Conservation (phyloP, 2,888 invertebrate species). For the Patella depressa region DNA sequence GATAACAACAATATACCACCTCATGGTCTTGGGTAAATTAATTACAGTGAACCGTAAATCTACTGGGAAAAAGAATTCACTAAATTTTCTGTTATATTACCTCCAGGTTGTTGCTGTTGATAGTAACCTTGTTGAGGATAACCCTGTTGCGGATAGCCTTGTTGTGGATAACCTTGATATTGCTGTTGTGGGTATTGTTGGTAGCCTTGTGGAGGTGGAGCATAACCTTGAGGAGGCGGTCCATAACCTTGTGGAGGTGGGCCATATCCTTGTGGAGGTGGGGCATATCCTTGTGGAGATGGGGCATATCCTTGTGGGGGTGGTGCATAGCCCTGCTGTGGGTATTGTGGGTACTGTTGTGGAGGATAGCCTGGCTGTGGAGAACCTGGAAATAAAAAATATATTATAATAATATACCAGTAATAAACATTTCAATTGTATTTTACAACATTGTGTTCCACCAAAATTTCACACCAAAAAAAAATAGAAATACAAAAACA, state of each 20-base stretch:
- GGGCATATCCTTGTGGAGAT: constrained; percentile 40
- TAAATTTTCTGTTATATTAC: too few species aligned
- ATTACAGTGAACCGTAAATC: too few species aligned
- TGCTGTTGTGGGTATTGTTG: constrained; percentile 32
- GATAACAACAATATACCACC: too few species aligned
- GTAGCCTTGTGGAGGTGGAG: constrained; percentile 36
- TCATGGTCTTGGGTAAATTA: too few species aligned
- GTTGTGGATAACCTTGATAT: constrained; percentile 40
- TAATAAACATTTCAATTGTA: too few species aligned
- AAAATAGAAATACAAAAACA: too few species aligned
- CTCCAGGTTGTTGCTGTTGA: constrained; percentile 28
- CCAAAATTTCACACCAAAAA: too few species aligned
- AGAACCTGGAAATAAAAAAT: constrained; percentile 18
- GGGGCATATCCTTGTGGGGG: constrained; percentile 41
- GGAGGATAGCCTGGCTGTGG: constrained; percentile 32
- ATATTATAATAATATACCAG: too few species aligned
- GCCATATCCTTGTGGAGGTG: constrained; percentile 36
- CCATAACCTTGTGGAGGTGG: constrained; percentile 35
- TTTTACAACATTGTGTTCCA: too few species aligned
- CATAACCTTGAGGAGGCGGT: constrained; percentile 30
- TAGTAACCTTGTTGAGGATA: constrained; percentile 35
- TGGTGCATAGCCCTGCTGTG: constrained; percentile 38
- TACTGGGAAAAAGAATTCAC: too few species aligned
- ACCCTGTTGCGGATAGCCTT: constrained; percentile 38
- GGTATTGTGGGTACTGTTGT: constrained; percentile 39